Conservation (phyloP, 92 coral and sea anemone genomes). For the Bergia puertoricense region DNA sequence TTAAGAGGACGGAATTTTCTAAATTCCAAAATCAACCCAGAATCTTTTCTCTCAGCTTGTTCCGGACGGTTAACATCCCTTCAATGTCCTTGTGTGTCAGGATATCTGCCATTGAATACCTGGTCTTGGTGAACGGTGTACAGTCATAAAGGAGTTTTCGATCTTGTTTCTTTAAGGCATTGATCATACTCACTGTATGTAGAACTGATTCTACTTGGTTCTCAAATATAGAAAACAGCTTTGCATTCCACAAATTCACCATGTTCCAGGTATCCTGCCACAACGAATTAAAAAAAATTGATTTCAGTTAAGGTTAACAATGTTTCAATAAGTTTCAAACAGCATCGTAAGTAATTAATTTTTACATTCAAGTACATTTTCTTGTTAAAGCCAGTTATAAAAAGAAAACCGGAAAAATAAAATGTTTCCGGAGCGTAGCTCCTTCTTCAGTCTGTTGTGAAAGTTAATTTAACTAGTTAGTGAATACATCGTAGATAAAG, state of each 20-base stretch:
- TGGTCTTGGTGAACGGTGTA: conserved; percentile 14
- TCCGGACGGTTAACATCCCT: conserved; percentile 77
- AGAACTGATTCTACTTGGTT: conserved; percentile 57
- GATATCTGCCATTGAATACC: conserved; percentile 89
- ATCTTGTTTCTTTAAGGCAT: conserved; percentile 55
- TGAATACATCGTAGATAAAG: neutral
- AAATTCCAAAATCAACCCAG: conserved; percentile 1
- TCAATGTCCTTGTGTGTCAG: conserved; percentile 73
- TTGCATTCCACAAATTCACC: conserved; percentile 88
- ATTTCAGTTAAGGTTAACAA: neutral
- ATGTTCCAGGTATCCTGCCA: conserved; percentile 72
- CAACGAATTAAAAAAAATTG: conserved; percentile 27
- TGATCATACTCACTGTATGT: conserved; percentile 67
- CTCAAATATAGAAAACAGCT: conserved; percentile 79
- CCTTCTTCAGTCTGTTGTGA: too few relatives aligned
- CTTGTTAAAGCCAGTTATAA: too few relatives aligned
- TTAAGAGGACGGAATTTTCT: too few relatives aligned
- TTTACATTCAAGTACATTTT: too few relatives aligned
- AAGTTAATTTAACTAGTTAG: neutral
- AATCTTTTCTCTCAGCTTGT: conserved; percentile 75
- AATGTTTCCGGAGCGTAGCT: too few relatives aligned
- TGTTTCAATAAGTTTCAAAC: neutral
- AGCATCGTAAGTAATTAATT: neutral
- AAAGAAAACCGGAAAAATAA: too few relatives aligned
- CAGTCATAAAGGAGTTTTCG: conserved; percentile 39